Base-by-base conservation (phyloP, 2,888 invertebrate genomes). In the Plutella xylostella region DNA sequence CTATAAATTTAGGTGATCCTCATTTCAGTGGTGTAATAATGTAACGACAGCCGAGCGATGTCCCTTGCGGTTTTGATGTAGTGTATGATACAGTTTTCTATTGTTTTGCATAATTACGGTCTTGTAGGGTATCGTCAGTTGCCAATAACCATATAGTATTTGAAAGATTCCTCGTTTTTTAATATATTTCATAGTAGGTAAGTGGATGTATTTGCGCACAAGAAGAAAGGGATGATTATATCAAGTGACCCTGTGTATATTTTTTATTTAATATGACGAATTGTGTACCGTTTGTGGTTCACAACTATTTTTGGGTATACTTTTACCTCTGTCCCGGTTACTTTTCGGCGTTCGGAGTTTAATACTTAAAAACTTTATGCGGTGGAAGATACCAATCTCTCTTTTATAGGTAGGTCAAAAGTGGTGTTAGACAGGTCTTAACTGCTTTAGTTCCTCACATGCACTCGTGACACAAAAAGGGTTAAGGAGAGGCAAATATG, bases 111-210 rank as follows among this genome's bases (percentile, higher is more conserved):
- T 65, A 65, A 58, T 63, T 59, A 54, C 55, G 52, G 63, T 63
- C 48, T 63, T 52, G 57, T 65, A 64, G 65, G 58, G 58, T 65
- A 59, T 66, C 61, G 67, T 72, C 74, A 69, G 74, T 67, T 70
- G 78, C 77, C 78, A 76, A 76, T 69, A 76, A 75, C 68, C 75
- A 66, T 66, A 72, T 73, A 79, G 73, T 77, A 78, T 79, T 45
- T 73, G 70, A 72, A 67, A 56, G 54, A 72, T 72, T 72, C 67
- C 72, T 70, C 62, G 60, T 68, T 73, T 73, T 72, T 61, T 61
- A 41, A 68, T 67, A 65, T 66, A 69, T 71, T 76, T 72, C 61
- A 65, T 77, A 68, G 68, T 74, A 63, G 68, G 52, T 77, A 77
- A 73, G 72, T 73, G 66, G 58, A 63, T 64, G 67, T 72, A 73